These are phyloP conservation scores for Tauraco erythrolophus DNA, from an alignment of 2,113 vertebrate species.

Conservation along the genomic window DNA sequence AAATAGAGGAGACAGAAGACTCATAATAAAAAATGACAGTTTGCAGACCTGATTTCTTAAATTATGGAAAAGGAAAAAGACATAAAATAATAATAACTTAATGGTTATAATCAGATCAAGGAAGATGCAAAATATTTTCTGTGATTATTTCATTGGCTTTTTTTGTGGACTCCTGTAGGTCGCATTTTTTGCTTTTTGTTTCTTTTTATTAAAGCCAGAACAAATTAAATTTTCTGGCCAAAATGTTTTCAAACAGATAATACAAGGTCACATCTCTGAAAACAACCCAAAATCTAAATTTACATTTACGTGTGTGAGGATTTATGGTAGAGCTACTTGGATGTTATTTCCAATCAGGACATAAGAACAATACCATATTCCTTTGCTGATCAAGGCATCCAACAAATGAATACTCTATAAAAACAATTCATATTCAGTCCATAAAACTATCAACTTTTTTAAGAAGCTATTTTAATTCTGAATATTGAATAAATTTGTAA, in stretches of 20 bases:
- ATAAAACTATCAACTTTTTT: neutral
- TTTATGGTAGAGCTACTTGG: neutral
- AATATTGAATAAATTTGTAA: neutral
- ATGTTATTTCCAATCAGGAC: neutral
- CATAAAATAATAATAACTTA: neutral
- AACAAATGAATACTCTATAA: neutral
- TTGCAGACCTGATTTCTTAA: neutral
- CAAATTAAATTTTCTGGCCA: neutral
- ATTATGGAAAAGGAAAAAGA: neutral
- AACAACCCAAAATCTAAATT: neutral
- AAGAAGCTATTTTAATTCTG: constrained; percentile 1
- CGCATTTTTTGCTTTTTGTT: neutral
- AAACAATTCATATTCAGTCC: neutral
- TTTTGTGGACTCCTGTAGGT: neutral
- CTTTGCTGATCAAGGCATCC: neutral
- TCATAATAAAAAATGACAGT: neutral
- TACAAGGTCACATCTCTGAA: neutral
- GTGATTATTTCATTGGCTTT: neutral
- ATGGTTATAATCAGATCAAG: neutral
- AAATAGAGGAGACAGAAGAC: neutral
- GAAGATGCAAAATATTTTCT: neutral
- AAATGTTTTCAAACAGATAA: neutral
- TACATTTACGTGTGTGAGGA: neutral
- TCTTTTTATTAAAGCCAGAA: neutral
- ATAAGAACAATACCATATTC: neutral